Conservation (phyloP, 2,888 invertebrate species). For the Parnassius apollo region DNA sequence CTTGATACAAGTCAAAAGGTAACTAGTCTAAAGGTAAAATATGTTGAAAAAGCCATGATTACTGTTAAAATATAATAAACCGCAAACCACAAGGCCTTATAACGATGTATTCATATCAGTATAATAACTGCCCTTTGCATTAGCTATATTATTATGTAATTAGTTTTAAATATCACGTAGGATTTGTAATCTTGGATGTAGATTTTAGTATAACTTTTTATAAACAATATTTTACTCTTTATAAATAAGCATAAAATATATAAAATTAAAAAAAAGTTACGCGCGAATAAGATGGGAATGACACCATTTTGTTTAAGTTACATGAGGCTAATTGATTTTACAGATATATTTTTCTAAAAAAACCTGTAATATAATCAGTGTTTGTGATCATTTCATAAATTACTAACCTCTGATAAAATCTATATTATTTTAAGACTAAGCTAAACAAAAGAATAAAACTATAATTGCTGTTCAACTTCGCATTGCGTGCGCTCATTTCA, state of each 20-base stretch:
- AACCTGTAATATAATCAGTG: slow-evolving; percentile 1
- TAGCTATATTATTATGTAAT: slow-evolving; percentile 1
- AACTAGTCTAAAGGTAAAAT: too few relatives aligned
- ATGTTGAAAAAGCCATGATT: too few relatives aligned
- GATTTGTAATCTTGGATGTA: slow-evolving; percentile 14
- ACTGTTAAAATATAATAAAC: too few relatives aligned
- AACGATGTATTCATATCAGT: too few relatives aligned
- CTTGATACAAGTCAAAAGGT: neutral
- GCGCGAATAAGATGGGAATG: neutral
- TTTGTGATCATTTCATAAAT: neutral
- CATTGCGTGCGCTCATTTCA: too few relatives aligned
- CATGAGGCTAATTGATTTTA: neutral
- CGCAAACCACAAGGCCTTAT: too few relatives aligned
- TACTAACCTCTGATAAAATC: neutral
- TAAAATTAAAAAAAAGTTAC: neutral
- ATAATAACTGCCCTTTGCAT: slow-evolving; percentile 1
- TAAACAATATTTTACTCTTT: neutral
- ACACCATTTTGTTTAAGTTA: slow-evolving; percentile 3
- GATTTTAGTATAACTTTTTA: slow-evolving; percentile 16
- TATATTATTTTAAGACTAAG: neutral
- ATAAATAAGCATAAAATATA: neutral
- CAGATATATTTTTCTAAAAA: neutral
- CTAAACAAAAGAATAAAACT: too few relatives aligned
- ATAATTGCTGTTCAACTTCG: too few relatives aligned
- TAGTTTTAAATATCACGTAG: neutral